Base-by-base conservation (phyloP, 2,113 vertebrate species). In the Gobius niger region DNA sequence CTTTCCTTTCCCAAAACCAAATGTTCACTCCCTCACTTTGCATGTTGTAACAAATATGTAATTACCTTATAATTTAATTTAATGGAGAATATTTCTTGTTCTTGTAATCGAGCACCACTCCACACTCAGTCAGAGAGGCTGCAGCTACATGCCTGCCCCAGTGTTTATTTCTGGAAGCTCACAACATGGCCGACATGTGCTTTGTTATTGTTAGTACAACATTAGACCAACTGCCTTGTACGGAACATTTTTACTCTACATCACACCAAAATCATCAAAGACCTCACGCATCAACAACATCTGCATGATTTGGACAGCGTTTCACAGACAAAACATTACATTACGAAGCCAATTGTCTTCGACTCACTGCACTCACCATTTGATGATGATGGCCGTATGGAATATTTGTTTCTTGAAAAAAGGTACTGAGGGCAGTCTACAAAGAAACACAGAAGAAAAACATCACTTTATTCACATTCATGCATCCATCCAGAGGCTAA, bases 351-450 rank as follows among this genome's bases (percentile, higher is more conserved):
- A 14, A 46, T 70, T 51, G 56, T 71, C 3, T 44, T 62, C 11
- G 52, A 16, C 15, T 65, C 51, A 44, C 47, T 16, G 89, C 94
- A 94, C 97, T 98, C 93, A 99, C 97, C 97, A 98, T 98, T 93
- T 99, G 97, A 94, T 98, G 96, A 90, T 94, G 95, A 93, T 98
- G 96, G 86, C 94, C 95, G 87, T 97, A 97, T 77, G 96, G 96
- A 85, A 97, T 96, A 91, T 95, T 98, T 80, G 97, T 95, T 93
- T 99, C 97, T 94, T 98, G 97, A 88, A 99, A 99, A 92, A 99
- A 99, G 90, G 94, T 96, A 95, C 97, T 99, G 88, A 99, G 95
- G 65, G 97, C 97, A 67, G 96, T 96, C 96, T 98, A 89, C 4
- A 81, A 89, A 34, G 77, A 50, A 62, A 83, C 52, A 87, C 13